A percentile compares a stretch with the other conserved stretches of the same genome.
Conservation (phyloP, 2,888 invertebrate species). For the Megastigmus dorsalis region DNA sequence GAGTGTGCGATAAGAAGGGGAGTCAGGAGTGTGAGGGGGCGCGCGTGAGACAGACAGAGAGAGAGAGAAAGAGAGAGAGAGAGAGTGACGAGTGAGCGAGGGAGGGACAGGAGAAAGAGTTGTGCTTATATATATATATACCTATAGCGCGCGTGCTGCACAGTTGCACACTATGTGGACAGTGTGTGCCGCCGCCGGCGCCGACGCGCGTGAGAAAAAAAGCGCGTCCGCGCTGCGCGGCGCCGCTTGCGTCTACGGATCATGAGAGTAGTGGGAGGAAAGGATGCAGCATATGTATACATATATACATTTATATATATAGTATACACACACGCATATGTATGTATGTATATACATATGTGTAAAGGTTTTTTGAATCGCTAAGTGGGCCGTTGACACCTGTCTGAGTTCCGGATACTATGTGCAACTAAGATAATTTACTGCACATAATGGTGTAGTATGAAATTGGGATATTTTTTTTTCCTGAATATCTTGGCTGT, state of each 20-base stretch:
- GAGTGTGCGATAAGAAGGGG: conserved; percentile 46
- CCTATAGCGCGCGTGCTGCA: too few species aligned
- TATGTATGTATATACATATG: conserved; percentile 33
- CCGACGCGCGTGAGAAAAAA: conserved; percentile 2
- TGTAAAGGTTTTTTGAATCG: background rate
- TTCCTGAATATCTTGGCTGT: too few species aligned
- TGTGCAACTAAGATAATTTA: too few species aligned
- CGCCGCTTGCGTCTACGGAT: background rate
- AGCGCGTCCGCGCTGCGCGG: conserved; percentile 12
- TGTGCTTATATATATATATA: too few species aligned
- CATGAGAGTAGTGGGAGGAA: background rate
- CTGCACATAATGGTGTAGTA: too few species aligned
- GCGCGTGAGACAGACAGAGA: background rate
- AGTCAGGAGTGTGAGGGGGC: background rate
- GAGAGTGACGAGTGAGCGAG: conserved; percentile 17
- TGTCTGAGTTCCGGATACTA: too few species aligned
- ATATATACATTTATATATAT: conserved; percentile 53
- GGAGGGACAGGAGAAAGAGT: conserved; percentile 30
- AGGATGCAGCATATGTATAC: conserved; percentile 57
- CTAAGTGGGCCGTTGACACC: background rate
- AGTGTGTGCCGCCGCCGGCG: background rate
- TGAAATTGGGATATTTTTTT: too few species aligned
- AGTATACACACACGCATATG: too few species aligned
- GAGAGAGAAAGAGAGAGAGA: conserved; percentile 8
- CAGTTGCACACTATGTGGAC: background rate